These are phyloP conservation scores for Ptilodon capucinus DNA, from an alignment of 2,888 invertebrate species.

Conservation along the genomic window DNA sequence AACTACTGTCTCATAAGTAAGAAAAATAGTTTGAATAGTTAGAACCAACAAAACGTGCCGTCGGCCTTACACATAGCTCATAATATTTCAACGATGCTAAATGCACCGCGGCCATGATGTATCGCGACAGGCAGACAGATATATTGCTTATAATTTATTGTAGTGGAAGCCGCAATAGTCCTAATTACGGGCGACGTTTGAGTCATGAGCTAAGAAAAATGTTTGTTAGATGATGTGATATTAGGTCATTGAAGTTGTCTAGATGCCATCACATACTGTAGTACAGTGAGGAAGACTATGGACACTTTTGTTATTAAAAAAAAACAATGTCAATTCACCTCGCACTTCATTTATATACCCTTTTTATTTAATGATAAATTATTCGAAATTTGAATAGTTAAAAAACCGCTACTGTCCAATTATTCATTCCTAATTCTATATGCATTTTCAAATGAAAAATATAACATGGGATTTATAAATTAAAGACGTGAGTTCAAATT, in stretches of 20 bases:
- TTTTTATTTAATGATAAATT: no score
- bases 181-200: slow-evolving; percentile 65
- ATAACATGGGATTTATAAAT: slow-evolving; percentile 41
- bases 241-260: neutral
- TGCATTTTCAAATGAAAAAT: neutral
- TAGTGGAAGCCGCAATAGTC: slow-evolving; percentile 64
- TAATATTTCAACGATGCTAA: slow-evolving; percentile 74
- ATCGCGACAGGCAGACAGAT: slow-evolving; percentile 78
- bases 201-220: slow-evolving; percentile 47
- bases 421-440: no score
- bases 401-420: no score
- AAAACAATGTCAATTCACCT: no score
- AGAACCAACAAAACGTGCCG: slow-evolving; percentile 43
- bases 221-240: slow-evolving; percentile 19
- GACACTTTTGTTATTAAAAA: no score
- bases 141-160: slow-evolving; percentile 81
- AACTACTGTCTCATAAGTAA: no score
- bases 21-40: slow-evolving; percentile 17
- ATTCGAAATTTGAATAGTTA: no score
- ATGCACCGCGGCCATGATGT: slow-evolving; percentile 68
- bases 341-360: no score
- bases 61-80: slow-evolving; percentile 56
- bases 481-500: slow-evolving; percentile 57
- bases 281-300: no score
- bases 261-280: neutral